These are phyloP conservation scores for Heliconius eleuchia DNA, from an alignment of 1,140 invertebrate genomes.

Conservation along the genomic window DNA sequence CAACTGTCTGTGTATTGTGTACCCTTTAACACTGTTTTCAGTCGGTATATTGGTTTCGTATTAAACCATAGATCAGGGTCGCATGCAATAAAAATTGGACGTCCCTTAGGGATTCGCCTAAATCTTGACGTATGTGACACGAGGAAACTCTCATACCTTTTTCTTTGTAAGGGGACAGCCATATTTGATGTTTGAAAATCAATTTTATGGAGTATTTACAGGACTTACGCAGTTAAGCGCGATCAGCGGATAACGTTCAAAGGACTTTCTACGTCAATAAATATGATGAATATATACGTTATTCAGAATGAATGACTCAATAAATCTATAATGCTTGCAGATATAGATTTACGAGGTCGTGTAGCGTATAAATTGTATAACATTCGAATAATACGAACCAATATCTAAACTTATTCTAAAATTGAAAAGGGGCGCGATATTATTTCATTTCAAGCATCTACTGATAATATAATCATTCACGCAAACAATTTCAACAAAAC, in stretches of 20 bases:
- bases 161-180: constrained; percentile 56
- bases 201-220: constrained; percentile 53
- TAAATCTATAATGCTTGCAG: constrained; percentile 67
- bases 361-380: constrained; percentile 66
- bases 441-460: constrained; percentile 48
- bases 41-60: constrained; percentile 65
- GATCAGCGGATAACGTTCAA: constrained; percentile 34
- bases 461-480: constrained; percentile 51
- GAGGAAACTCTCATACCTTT: constrained; percentile 65
- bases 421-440: constrained; percentile 51
- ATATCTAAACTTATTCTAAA: constrained; percentile 49
- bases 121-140: constrained; percentile 77
- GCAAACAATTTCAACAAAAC: constrained; percentile 77
- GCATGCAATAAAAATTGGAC: constrained; percentile 75
- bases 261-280: constrained; percentile 46
- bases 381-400: constrained; percentile 52
- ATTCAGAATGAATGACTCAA: constrained; percentile 58
- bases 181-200: constrained; percentile 64
- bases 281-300: constrained; percentile 62
- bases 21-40: constrained; percentile 54
- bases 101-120: constrained; percentile 72
- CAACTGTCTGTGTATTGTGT: constrained; percentile 47
- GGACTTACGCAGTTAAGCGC: constrained; percentile 34
- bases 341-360: constrained; percentile 65
- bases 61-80: constrained; percentile 69